Evolutionary conservation across 2,797 vertebrate species (phyloP), one percentile per base, ranked within the genome.

Genomic region (Acestrorhynchus altus): DNA sequence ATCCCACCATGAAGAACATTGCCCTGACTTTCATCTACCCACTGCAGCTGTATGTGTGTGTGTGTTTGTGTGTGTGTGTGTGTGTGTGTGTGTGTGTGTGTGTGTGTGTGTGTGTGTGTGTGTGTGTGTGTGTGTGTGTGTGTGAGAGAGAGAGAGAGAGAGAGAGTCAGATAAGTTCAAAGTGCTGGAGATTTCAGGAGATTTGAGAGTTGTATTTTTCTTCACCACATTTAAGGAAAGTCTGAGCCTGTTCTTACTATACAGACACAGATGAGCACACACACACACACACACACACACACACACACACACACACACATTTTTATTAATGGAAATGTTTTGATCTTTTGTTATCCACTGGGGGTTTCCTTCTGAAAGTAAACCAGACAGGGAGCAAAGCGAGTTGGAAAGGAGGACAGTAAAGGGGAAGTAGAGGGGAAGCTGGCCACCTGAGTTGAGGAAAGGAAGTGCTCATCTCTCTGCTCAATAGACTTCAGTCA

Each of bases 11-110:
- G 86, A 86, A 89, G 89, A 86, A 83, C 89, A 80, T 86, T 78
- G 81, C 76, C 76, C 78, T 74, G 66, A 57, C 90, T 93, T 92
- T 94, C 89, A 92, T 93, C 91, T 91, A 68, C 42, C 64, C 81
- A 74, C 60, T 28, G 80, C 83, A 84, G 84, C 83, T 47, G 51
- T 71, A 42, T 46, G 61, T 18, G 47, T 11, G 18, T 63, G 54
- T 47, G 68, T 12, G 54, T 7, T 46, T 44, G 66, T 54, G 74
- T 56, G 67, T 64, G 66, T 56, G 63, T 22, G 71, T 71, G 51
- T 46, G 61, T 18, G 47, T 11, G 18, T 63, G 54, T 47, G 68
- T 12, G 54, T 7, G 54, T 44, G 66, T 54, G 74, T 56, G 67
- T 64, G 66, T 56, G 63, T 22, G 71, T 71, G 51, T 46, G 61